Base-by-base conservation (phyloP, 2,113 vertebrate genomes). In the Chunga burmeisteri region DNA sequence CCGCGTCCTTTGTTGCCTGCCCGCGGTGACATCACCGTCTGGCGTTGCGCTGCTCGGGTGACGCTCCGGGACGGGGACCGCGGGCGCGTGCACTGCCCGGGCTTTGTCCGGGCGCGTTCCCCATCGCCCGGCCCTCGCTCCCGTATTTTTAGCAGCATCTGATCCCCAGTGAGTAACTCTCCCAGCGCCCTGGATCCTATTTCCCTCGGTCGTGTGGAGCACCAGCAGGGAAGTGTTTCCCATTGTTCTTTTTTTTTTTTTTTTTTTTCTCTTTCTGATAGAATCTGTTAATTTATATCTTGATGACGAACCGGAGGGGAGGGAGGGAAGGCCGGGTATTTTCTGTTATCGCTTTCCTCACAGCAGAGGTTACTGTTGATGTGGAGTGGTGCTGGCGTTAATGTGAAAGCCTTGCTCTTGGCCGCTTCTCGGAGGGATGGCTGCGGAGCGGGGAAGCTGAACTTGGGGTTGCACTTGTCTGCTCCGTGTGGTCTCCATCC, bases 21-120 rank as follows among this genome's bases (percentile, higher is more conserved):
- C 77, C 89, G 92, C 92, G 94, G 97, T 98, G 98, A 98, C 97
- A 98, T 98, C 98, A 98, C 94, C 97, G 98, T 96, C 95, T 97
- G 94, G 91, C 95, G 81, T 80, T 94, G 73, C 66, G 95, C 93
- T 91, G 97, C 94, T 77, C 78, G 95, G 86, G 88, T 88, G 94
- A 62, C 95, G 94, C 67, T 92, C 86, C 59, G 96, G 95, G 95
- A 93, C 74, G 86, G 92, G 91, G 92, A 79, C 94, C 90, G 93
- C 68, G 86, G 84, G 40, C 82, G 47, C 42, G 62, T 65, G 81
- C 66, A 49, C 73, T 59, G 85, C 63, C 71, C 62, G 92, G 90
- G 50, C 87, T 95, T 78, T 81, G 88, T 73, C 79, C 65, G 44
- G 68, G 23, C 63, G 59, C 85, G 2, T 52, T 79, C 84, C 6